These are phyloP conservation scores for Rhyacophila evoluta DNA, from an alignment of 2,888 invertebrate species.

Conservation along the genomic window DNA sequence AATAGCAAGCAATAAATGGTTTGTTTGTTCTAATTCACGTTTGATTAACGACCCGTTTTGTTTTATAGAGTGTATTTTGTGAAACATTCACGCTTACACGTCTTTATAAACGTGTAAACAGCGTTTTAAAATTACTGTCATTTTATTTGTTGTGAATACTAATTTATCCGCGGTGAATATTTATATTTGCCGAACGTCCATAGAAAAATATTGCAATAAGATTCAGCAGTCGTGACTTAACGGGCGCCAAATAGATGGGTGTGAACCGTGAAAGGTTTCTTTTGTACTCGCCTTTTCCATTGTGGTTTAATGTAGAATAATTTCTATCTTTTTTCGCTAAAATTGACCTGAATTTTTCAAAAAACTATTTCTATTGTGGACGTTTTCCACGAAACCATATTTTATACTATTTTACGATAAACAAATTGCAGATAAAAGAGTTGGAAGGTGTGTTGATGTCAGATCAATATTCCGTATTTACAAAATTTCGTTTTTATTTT, in stretches of 20 bases:
- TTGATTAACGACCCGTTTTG: background rate
- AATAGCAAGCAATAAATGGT: background rate
- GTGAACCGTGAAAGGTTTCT: constrained; percentile 17
- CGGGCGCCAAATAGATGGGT: background rate
- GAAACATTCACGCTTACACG: background rate
- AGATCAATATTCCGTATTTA: background rate
- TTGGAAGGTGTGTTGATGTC: no score
- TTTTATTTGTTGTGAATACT: background rate
- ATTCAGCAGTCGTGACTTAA: background rate
- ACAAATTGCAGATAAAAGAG: no score
- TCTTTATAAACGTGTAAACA: background rate
- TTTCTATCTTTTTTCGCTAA: background rate
- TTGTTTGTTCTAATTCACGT: constrained; percentile 10
- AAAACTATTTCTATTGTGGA: constrained; percentile 5
- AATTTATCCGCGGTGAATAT: background rate
- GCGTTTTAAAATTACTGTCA: background rate
- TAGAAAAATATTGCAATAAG: constrained; percentile 13
- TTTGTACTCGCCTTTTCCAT: constrained; percentile 8
- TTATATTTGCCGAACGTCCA: background rate
- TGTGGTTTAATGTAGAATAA: constrained; percentile 9
- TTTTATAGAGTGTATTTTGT: background rate
- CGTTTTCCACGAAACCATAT: background rate
- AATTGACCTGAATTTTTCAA: background rate
- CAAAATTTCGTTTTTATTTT: background rate
- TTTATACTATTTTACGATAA: no score